phyloP scores from a whole-genome alignment of 2,113 vertebrate species.

The Lophius piscatorius region DNA sequence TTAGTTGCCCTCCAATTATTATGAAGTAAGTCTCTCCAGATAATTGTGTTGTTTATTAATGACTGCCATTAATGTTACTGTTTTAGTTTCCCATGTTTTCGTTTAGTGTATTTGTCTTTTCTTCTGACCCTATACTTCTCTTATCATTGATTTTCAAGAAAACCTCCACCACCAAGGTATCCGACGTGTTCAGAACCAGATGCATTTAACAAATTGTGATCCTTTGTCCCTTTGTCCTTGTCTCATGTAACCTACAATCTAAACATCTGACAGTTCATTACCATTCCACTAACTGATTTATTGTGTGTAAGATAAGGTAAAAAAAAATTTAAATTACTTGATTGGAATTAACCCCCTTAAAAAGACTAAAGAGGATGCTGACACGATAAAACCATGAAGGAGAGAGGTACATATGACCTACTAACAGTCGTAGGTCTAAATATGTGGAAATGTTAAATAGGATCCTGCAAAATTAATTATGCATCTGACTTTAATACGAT shows the following conservation, averaged over 20 bases:
- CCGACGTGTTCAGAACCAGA: constrained; percentile 10
- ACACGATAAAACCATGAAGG: not conserved
- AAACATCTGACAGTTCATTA: constrained; percentile 2
- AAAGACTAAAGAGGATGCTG: constrained; percentile 15
- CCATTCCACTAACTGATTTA: not conserved
- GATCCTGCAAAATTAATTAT: constrained; percentile 4
- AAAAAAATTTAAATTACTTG: not conserved
- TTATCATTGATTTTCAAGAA: constrained; percentile 53
- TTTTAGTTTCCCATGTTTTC: not conserved
- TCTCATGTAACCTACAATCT: constrained; percentile 4
- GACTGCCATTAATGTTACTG: not conserved
- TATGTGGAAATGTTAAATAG: constrained; percentile 5
- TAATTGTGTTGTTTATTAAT: not conserved
- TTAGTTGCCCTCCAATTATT: constrained; percentile 75
- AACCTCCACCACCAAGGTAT: constrained; percentile 68
- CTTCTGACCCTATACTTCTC: constrained; percentile 9
- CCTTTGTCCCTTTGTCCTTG: not conserved
- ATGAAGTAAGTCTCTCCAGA: constrained; percentile 71
- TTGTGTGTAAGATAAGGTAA: not conserved
- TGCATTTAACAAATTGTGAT: constrained; percentile 24
- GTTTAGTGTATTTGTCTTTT: constrained; percentile 10
- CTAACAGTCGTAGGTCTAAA: not conserved
- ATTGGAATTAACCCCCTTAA: constrained; percentile 8
- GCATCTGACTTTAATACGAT: not conserved
- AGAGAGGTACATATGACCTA: not conserved